These are phyloP conservation scores for Candoia aspera DNA, from an alignment of 2,113 vertebrate species.

Conservation along the genomic window DNA sequence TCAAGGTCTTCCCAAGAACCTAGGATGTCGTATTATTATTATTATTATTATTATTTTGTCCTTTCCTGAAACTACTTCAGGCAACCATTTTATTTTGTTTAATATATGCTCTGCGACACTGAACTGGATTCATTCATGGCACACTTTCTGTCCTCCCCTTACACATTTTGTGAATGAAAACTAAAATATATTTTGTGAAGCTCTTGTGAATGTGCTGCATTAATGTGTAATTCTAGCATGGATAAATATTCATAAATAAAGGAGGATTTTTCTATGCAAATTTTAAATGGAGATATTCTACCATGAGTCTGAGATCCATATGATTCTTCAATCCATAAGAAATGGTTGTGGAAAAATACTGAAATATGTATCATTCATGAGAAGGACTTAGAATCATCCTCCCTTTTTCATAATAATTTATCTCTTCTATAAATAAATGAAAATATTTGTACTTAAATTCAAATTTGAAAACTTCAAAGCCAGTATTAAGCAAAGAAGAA, in stretches of 20 bases:
- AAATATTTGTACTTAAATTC: background rate
- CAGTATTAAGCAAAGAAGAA: background rate
- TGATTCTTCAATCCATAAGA: background rate
- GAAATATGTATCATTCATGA: background rate
- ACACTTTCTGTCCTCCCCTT: background rate
- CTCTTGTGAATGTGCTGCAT: background rate
- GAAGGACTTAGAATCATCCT: background rate
- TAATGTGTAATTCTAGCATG: background rate
- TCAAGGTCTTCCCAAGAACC: background rate
- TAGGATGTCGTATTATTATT: background rate
- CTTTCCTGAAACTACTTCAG: background rate
- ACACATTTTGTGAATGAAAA: background rate
- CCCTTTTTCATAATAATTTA: background rate
- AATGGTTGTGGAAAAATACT: background rate
- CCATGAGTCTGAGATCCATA: background rate
- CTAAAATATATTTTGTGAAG: background rate
- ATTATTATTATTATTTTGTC: background rate
- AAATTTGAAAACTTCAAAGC: background rate
- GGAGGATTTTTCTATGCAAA: background rate
- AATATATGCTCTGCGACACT: background rate
- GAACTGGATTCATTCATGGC: background rate
- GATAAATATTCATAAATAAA: background rate
- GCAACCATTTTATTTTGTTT: background rate
- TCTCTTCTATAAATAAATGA: background rate
- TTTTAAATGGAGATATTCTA: background rate